Evolutionary conservation across 1,140 invertebrate species (phyloP).

Genomic region (Meloidogyne exigua): DNA sequence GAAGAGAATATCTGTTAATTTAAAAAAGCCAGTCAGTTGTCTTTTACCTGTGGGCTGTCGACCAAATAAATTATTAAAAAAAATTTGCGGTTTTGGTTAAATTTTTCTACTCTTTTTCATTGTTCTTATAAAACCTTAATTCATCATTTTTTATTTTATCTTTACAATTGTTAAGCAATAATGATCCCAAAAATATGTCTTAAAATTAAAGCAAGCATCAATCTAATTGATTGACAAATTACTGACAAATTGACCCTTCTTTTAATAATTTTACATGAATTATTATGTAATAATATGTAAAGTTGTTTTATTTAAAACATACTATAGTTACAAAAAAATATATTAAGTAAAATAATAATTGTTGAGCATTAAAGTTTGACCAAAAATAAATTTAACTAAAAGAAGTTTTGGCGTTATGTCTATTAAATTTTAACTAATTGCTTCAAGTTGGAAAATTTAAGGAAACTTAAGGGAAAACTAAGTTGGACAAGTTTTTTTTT

Average conservation of each 20-base stretch:
- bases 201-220: not conserved
- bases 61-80: not conserved
- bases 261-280: not conserved
- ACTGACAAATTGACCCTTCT: not conserved
- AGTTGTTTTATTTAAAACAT: no score
- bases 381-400: no score
- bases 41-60: not conserved
- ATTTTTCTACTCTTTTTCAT: not conserved
- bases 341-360: no score
- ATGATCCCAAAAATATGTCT: no score
- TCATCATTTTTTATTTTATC: not conserved
- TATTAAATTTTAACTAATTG: no score
- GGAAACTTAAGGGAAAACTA: no score
- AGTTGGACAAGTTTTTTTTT: no score
- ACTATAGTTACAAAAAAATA: no score
- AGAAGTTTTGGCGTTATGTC: no score
- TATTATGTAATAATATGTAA: not conserved
- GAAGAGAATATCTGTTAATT: no score
- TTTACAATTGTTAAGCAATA: not conserved
- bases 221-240: conserved; percentile 18
- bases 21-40: not conserved
- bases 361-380: no score
- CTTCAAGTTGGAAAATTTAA: no score
- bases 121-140: not conserved
- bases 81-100: not conserved